A percentile compares a stretch with the other conserved stretches of the same genome.
These are phyloP conservation scores for Pangasius sanitwongsei DNA, from an alignment of 2,797 vertebrate genomes.

Conservation along the genomic window DNA sequence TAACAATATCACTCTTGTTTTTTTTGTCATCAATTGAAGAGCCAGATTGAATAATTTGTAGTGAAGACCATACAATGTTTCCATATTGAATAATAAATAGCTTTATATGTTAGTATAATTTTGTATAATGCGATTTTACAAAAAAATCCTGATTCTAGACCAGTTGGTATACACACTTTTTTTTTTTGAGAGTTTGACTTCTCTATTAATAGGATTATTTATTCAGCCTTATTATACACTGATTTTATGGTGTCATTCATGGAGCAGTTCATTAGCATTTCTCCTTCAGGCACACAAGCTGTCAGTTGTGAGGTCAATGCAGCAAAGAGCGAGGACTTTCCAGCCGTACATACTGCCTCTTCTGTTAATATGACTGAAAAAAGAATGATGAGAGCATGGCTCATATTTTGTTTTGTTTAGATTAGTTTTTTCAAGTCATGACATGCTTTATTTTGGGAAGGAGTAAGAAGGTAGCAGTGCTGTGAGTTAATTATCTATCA, in stretches of 20 bases:
- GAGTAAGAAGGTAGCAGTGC: not conserved
- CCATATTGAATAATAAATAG: not conserved
- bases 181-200: not conserved
- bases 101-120: not conserved
- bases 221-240: slow-evolving; percentile 10
- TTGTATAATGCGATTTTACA: not conserved
- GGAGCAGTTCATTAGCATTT: slow-evolving; percentile 63
- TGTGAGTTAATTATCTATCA: not conserved
- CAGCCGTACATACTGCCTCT: not conserved
- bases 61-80: not conserved
- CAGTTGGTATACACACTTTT: not conserved
- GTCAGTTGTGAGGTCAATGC: slow-evolving; percentile 55
- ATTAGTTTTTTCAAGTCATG: not conserved
- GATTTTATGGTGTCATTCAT: slow-evolving; percentile 38
- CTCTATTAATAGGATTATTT: slow-evolving; percentile 1
- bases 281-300: slow-evolving; percentile 59
- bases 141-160: not conserved
- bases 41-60: not conserved
- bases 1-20: not conserved
- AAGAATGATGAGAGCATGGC: not conserved
- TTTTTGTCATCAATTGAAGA: not conserved
- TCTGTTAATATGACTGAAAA: not conserved
- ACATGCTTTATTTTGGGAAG: not conserved
- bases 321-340: not conserved
- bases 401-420: not conserved